phyloP scores from a whole-genome alignment of 2,888 invertebrate genomes.

The Folsomia candida region DNA sequence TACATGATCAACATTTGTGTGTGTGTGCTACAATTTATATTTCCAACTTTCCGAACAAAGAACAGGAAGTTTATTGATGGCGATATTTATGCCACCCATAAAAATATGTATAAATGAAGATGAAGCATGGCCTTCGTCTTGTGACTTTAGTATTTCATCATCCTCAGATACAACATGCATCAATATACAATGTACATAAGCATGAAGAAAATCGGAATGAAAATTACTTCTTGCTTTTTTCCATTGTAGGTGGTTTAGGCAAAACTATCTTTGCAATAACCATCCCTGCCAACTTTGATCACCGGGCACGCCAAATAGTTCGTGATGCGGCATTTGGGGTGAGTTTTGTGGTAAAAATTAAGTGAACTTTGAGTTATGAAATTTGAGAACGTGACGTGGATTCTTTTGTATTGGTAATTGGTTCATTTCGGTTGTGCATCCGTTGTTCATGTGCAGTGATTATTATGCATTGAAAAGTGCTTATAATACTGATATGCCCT shows the following conservation, averaged over 20 bases:
- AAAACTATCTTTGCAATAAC: slow-evolving; percentile 36
- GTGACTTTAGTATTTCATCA: no score
- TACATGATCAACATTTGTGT: neutral
- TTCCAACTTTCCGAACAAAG: slow-evolving; percentile 16
- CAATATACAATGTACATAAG: no score
- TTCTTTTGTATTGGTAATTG: no score
- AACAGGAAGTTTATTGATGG: slow-evolving; percentile 16
- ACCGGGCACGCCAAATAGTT: slow-evolving; percentile 43
- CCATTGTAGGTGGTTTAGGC: slow-evolving; percentile 29
- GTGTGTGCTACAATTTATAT: neutral
- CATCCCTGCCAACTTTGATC: slow-evolving; percentile 43
- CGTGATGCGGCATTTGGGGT: slow-evolving; percentile 51
- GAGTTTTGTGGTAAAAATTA: slow-evolving; percentile 11
- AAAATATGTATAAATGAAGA: no score
- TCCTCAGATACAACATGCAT: no score
- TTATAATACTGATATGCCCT: no score
- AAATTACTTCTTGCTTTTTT: neutral
- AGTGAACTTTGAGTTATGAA: neutral
- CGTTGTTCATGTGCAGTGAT: no score
- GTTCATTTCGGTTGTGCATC: no score
- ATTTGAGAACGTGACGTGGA: slow-evolving; percentile 9
- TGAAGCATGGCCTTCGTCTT: neutral
- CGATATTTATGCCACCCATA: neutral
- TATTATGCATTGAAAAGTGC: no score
- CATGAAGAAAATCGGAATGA: slow-evolving; percentile 12